Percentiles rank a stretch among this genome's conserved stretches.
phyloP scores from a whole-genome alignment of 2,888 invertebrate species.

The Brachyopa scutellaris region DNA sequence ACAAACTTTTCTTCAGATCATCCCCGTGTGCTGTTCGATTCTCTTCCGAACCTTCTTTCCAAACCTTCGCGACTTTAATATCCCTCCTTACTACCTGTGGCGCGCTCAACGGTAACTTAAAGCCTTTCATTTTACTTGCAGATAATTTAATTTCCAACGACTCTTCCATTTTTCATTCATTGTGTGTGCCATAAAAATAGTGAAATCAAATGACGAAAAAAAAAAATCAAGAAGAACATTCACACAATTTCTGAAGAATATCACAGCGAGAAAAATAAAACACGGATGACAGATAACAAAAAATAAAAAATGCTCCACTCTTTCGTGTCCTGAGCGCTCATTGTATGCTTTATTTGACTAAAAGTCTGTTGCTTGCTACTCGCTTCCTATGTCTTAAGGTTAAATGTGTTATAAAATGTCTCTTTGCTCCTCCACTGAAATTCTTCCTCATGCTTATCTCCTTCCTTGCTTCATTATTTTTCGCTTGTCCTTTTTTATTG shows the following conservation, averaged over 20 bases:
- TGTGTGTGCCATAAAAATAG: slow-evolving; percentile 38
- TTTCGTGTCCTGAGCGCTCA: slow-evolving; percentile 1
- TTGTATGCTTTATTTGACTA: slow-evolving; percentile 44
- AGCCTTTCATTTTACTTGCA: slow-evolving; percentile 35
- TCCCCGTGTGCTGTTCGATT: too few relatives aligned
- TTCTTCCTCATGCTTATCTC: slow-evolving; percentile 54
- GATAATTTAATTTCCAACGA: slow-evolving; percentile 53
- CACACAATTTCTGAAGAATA: slow-evolving; percentile 52
- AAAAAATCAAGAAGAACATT: slow-evolving; percentile 24
- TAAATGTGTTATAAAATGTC: slow-evolving; percentile 68
- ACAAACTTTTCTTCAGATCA: too few relatives aligned
- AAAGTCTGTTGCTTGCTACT: slow-evolving; percentile 56
- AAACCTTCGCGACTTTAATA: too few relatives aligned
- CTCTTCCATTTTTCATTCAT: slow-evolving; percentile 30
- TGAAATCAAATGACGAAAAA: slow-evolving; percentile 60
- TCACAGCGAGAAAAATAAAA: slow-evolving; percentile 43
- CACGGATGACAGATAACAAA: slow-evolving; percentile 54
- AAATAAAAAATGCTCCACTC: neutral
- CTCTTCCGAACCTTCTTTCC: too few relatives aligned
- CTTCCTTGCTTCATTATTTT: slow-evolving; percentile 63
- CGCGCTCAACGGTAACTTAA: neutral
- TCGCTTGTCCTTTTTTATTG: slow-evolving; percentile 69
- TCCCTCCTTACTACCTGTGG: slow-evolving; percentile 27
- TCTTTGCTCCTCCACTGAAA: slow-evolving; percentile 11
- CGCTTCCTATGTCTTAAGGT: slow-evolving; percentile 64